These are phyloP conservation scores for Poecilus cupreus DNA, from an alignment of 2,888 invertebrate genomes.

Conservation along the genomic window DNA sequence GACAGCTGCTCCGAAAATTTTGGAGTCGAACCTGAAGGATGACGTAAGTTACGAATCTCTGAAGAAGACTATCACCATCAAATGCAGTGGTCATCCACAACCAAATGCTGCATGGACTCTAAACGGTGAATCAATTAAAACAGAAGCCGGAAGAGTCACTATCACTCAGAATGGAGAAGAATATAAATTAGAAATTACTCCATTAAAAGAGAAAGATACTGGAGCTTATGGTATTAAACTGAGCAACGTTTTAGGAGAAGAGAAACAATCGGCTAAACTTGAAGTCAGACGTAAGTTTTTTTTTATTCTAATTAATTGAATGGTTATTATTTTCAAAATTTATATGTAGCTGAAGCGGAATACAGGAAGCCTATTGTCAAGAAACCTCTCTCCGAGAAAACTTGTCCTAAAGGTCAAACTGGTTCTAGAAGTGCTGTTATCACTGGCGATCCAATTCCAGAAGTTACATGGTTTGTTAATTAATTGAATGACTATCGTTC, in stretches of 20 bases:
- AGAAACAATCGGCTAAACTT: conserved; percentile 82
- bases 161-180: conserved; percentile 81
- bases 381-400: conserved; percentile 79
- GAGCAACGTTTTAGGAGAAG: conserved; percentile 88
- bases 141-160: conserved; percentile 77
- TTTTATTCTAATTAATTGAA: neutral
- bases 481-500: conserved; percentile 27
- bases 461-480: conserved; percentile 83
- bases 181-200: conserved; percentile 84
- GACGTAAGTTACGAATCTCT: conserved; percentile 87
- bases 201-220: conserved; percentile 82
- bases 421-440: conserved; percentile 83
- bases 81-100: conserved; percentile 85
- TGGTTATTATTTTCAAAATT: neutral
- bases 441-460: conserved; percentile 92
- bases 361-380: conserved; percentile 86
- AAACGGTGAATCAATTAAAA: conserved; percentile 82
- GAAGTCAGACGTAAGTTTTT: conserved; percentile 81
- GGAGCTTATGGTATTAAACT: conserved; percentile 89
- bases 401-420: conserved; percentile 82
- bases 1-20: conserved; percentile 82
- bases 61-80: conserved; percentile 85
- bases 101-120: conserved; percentile 88
- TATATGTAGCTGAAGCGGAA: conserved; percentile 81
- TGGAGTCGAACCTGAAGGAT: conserved; percentile 84